A percentile compares a stretch with the other conserved stretches of the same genome.
These are phyloP conservation scores for Pseudochaenichthys georgianus DNA, from an alignment of 2,797 vertebrate species.

Conservation along the genomic window DNA sequence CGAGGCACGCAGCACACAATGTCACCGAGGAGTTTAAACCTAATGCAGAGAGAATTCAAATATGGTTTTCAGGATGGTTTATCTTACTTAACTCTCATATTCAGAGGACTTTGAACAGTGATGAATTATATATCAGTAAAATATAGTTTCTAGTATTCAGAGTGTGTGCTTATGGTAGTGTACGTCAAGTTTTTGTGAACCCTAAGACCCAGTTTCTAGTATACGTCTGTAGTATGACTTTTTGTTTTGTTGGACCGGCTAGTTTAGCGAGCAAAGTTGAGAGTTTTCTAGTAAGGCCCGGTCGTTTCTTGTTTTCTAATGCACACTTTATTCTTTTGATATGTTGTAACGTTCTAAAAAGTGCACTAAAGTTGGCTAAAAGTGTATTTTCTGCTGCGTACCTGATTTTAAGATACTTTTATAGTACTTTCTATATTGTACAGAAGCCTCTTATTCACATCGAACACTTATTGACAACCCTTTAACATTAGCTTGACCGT, in stretches of 20 bases:
- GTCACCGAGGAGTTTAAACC: not conserved
- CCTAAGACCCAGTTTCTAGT: no score
- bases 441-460: not conserved
- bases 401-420: slow-evolving; percentile 2
- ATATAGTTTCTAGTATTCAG: no score
- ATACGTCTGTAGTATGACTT: no score
- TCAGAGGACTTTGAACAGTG: not conserved
- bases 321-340: not conserved
- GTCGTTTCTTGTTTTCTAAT: no score
- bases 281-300: no score
- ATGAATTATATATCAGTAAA: not conserved
- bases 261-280: no score
- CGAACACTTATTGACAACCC: no score
- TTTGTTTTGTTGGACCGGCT: no score
- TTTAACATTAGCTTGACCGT: no score
- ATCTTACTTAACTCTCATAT: not conserved
- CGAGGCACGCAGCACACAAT: not conserved
- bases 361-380: not conserved
- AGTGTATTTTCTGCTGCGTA: not conserved
- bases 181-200: no score
- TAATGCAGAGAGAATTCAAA: not conserved
- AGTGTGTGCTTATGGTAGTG: no score
- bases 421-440: not conserved
- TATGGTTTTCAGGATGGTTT: not conserved
- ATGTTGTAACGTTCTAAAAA: not conserved